Evolutionary conservation across 2,797 vertebrate species (phyloP).

Genomic region (Potorous gilbertii): DNA sequence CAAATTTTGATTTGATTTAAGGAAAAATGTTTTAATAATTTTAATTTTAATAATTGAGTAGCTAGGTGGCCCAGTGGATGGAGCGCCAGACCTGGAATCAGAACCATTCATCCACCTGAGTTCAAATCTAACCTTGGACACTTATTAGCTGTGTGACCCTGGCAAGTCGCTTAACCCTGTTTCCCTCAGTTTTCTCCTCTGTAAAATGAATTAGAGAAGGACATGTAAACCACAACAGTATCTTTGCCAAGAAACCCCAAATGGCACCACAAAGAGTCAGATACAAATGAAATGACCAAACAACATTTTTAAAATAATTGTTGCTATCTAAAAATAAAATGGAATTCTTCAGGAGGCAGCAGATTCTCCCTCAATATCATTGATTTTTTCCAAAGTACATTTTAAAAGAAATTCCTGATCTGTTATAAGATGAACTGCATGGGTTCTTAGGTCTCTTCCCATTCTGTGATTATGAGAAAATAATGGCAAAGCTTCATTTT

Average conservation of each 20-base stretch:
- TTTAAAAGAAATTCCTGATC: not conserved
- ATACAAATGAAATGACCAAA: not conserved
- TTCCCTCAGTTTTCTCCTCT: not conserved
- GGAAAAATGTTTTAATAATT: not conserved
- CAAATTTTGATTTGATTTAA: not conserved
- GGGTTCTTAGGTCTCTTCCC: not conserved
- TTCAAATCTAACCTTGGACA: not conserved
- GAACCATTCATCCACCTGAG: not conserved
- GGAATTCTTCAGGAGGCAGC: not conserved
- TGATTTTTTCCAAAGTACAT: not conserved
- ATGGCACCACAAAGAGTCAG: not conserved
- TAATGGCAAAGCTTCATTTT: rapidly evolving
- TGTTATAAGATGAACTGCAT: not conserved
- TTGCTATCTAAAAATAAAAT: not conserved
- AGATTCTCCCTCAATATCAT: not conserved
- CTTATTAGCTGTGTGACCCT: not conserved
- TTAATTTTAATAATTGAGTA: not conserved
- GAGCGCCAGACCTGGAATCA: not conserved
- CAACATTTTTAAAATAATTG: not conserved
- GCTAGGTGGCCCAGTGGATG: not conserved
- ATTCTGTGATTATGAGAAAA: rapidly evolving
- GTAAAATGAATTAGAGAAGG: not conserved
- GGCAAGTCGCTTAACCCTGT: not conserved
- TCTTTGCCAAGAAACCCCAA: not conserved
- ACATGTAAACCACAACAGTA: not conserved